Base-by-base conservation (phyloP, 2,888 invertebrate genomes). In the Euproctis similis region DNA sequence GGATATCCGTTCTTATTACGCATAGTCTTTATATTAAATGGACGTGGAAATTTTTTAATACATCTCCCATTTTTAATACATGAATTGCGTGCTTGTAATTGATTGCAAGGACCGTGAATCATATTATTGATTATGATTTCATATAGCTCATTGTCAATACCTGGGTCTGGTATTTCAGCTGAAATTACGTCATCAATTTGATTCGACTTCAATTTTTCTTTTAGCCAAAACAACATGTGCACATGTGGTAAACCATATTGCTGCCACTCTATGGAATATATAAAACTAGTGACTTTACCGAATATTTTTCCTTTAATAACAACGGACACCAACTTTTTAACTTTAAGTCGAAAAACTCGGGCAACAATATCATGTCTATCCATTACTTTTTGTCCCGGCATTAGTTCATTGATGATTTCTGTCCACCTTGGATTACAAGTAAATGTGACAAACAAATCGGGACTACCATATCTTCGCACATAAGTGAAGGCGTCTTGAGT, bases 301-400 rank as follows among this genome's bases (percentile, higher is more conserved):
- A 48, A 53, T 11, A 53, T 26, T 9, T 32, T 24, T 8, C 35
- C 43, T 44, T 57, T 54, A 2, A 24, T 41, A 24, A 53, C 14
- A 8, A 48, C 16, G 32, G 17, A 21, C 1, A 53, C 27, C 5
- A 53, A 24, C 14, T 42, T 43, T 39, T 47, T 37, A n/a, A 55
- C 39, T 35, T 55, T 55, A 31, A 46, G 28, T 20, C 31, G 26
- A 40, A 54, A 53, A 1, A 53, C 36, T 20, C 49, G 31, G 9
- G 55, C 49, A 17, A 46, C 34, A 12, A 63, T 30, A 31, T 63
- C 58, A 34, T 60, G 56, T 9, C 59, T 31, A 36, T 59, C 48
- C n/a, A 8, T 34, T 8, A 53, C 14, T 0, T 12, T 38, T 36
- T 46, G 46, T 12, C 46, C 47, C n/a, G 38, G 11, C 24, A 30